phyloP scores from a whole-genome alignment of 2,113 vertebrate species.

The Tylochromis polylepis region DNA sequence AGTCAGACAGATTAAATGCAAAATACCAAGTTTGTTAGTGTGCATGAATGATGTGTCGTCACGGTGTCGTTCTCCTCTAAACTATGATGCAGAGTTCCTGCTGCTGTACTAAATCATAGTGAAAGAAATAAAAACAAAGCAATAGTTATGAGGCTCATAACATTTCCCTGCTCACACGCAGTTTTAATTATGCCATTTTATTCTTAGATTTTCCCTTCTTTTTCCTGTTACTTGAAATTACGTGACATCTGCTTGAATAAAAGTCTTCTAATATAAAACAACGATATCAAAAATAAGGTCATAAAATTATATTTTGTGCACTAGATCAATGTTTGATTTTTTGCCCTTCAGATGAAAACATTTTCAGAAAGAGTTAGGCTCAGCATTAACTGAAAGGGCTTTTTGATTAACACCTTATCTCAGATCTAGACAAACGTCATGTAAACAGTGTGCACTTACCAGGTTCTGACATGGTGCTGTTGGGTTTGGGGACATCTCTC shows the following conservation, averaged over 20 bases:
- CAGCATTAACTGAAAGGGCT: slow-evolving; percentile 27
- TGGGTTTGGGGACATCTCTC: slow-evolving; percentile 54
- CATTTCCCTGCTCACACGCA: not conserved
- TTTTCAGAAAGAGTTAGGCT: not conserved
- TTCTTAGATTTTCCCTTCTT: not conserved
- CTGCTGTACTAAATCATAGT: not conserved
- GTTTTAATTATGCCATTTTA: not conserved
- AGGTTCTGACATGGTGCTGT: slow-evolving; percentile 31
- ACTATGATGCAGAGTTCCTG: not conserved
- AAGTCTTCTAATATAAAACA: not conserved
- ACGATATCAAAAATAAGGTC: not conserved
- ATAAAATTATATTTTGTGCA: not conserved
- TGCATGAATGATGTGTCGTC: not conserved
- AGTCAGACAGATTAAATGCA: not conserved
- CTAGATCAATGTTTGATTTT: not conserved
- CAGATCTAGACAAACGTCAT: slow-evolving; percentile 61
- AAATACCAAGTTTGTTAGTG: not conserved
- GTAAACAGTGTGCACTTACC: slow-evolving; percentile 75
- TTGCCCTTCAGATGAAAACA: not conserved
- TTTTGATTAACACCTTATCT: slow-evolving; percentile 59
- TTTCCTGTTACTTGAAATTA: not conserved
- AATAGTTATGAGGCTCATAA: not conserved
- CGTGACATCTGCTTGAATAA: not conserved
- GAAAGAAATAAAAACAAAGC: slow-evolving; percentile 2
- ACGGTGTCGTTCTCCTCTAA: not conserved